Base-by-base conservation (phyloP, 2,888 invertebrate species). In the Alentia gelatinosa region DNA sequence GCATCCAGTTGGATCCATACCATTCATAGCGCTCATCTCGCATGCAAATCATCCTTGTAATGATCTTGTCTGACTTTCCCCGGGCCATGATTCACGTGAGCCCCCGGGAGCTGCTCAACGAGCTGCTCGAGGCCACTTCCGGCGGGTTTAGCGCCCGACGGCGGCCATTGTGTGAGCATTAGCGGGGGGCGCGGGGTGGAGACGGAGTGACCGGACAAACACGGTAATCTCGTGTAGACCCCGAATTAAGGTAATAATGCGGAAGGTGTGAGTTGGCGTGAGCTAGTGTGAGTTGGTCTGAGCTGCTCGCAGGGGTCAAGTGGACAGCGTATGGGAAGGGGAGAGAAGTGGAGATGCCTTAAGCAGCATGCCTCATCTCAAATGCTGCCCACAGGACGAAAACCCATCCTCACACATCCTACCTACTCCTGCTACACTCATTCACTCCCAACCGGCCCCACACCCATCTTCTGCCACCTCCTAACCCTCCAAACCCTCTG, bases 1-100 rank as follows among this genome's bases (percentile, higher is more conserved):
- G 19, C 23, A 56, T 3, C n/a, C 15, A n/a, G 26, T 26, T 68
- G 68, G 37, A 39, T 79, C 39, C 19, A 12, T 23, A 37, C 37
- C 79, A 79, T 79, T 79, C 79, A 79, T 35, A 26, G 19, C 37
- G 37, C 79, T 79, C 79, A 79, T 79, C 39, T 26, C 15, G 15
- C 37, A 79, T 79, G 79, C 79, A 79, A 79, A 79, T 79, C 79
- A 79, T 37, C 37, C 79, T 35, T 37, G 35, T 79, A 79, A 79
- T 79, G 79, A 37, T 79, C 79, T 79, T 79, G 79, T 35, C 79
- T 35, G 79, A 79, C 79, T 79, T 79, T 79, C 15, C 37, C 23
- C 19, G 9, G 39, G 79, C 37, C 4, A 37, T 79, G 79, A 79
- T 79, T 79, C 79, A 79, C 79, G 19, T 33, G 79, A 30, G 79